These are phyloP conservation scores for Episyrphus balteatus DNA, from an alignment of 1,140 invertebrate genomes.

Conservation along the genomic window DNA sequence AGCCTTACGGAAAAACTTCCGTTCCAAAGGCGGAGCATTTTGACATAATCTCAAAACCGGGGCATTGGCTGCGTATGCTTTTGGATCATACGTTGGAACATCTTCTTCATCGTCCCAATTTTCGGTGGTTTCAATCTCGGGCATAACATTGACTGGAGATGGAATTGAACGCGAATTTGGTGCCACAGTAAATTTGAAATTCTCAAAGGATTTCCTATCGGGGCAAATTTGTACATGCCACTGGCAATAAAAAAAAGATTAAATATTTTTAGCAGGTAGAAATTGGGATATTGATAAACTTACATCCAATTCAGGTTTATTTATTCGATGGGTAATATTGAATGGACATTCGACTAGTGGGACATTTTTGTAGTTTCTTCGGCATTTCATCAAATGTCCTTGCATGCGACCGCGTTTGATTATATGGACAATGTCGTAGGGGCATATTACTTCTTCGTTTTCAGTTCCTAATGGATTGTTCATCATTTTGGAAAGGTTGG, in stretches of 20 bases:
- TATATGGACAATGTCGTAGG: slow-evolving; percentile 6
- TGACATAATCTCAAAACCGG: slow-evolving; percentile 2
- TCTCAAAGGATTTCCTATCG: slow-evolving; percentile 5
- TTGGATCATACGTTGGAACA: slow-evolving; percentile 10
- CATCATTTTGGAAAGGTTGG: background rate
- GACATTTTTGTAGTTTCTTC: slow-evolving; percentile 3
- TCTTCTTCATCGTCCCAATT: slow-evolving; percentile 17
- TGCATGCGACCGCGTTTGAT: slow-evolving; percentile 9
- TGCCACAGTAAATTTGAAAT: slow-evolving; percentile 4
- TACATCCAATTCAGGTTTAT: slow-evolving; percentile 9
- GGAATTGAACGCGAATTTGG: background rate
- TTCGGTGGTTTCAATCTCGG: slow-evolving; percentile 1
- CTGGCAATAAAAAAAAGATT: slow-evolving; percentile 1
- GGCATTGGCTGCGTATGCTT: slow-evolving; percentile 1
- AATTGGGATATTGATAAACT: background rate
- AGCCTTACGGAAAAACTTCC: slow-evolving; percentile 7
- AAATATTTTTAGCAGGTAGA: too few species aligned
- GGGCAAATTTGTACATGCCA: slow-evolving; percentile 6
- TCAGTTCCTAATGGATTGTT: slow-evolving; percentile 1
- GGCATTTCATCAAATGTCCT: slow-evolving; percentile 7
- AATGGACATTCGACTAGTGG: slow-evolving; percentile 6
- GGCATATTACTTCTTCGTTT: slow-evolving; percentile 5
- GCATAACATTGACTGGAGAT: background rate
- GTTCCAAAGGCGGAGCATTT: slow-evolving; percentile 4
- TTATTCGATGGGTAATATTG: slow-evolving; percentile 7